Evolutionary conservation across 2,888 invertebrate species (phyloP).

Genomic region (Metalampra italica): DNA sequence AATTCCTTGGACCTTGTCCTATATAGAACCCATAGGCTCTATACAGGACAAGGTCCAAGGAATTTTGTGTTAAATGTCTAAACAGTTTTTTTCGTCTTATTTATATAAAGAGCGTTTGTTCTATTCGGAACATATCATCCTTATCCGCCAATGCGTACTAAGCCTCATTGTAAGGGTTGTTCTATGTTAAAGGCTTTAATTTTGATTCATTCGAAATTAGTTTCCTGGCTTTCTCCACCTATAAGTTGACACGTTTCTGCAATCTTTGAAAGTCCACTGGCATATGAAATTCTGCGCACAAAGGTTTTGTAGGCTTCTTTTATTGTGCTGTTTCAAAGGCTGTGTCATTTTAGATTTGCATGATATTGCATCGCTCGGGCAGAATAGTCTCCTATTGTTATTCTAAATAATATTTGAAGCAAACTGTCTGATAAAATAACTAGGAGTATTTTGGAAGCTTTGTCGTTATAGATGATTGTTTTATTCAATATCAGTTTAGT

Average conservation of each 20-base stretch:
- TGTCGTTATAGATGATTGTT: constrained; percentile 2
- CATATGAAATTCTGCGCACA: neutral
- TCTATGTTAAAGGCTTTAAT: too few relatives aligned
- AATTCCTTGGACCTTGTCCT: too few relatives aligned
- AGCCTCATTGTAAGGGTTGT: too few relatives aligned
- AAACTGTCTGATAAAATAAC: constrained; percentile 6
- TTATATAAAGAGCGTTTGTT: too few relatives aligned
- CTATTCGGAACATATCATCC: too few relatives aligned
- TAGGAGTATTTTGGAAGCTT: constrained; percentile 8
- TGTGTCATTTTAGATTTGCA: constrained; percentile 26
- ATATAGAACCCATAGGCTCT: too few relatives aligned
- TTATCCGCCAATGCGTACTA: too few relatives aligned
- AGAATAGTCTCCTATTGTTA: constrained; percentile 19
- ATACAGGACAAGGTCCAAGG: too few relatives aligned
- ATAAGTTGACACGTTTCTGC: neutral
- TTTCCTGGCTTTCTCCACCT: too few relatives aligned
- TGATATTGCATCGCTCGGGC: constrained; percentile 29
- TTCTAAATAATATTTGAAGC: constrained; percentile 12
- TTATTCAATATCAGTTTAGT: neutral
- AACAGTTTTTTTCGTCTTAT: too few relatives aligned
- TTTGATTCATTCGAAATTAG: too few relatives aligned
- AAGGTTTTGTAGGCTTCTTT: neutral
- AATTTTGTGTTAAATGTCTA: too few relatives aligned
- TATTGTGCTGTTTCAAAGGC: neutral
- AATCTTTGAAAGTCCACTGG: neutral